phyloP scores from a whole-genome alignment of 2,888 invertebrate species.

The Phyllotreta striolata region DNA sequence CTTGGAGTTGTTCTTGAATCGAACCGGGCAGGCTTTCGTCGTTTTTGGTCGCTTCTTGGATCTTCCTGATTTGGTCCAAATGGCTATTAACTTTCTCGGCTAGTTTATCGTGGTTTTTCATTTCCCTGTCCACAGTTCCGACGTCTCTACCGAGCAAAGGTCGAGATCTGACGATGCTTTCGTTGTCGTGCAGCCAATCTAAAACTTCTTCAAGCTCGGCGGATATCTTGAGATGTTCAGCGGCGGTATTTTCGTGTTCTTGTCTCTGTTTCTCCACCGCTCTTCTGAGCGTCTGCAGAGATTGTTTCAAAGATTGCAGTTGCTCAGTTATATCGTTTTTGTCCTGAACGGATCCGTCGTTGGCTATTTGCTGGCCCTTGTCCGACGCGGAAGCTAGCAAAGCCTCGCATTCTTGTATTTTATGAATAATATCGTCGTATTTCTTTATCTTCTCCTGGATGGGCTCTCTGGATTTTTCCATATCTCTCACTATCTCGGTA shows the following conservation, averaged over 20 bases:
- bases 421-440: conserved; percentile 84
- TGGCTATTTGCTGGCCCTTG: conserved; percentile 92
- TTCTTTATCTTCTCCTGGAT: conserved; percentile 87
- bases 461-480: conserved; percentile 83
- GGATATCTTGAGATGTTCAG: conserved; percentile 86
- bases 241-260: conserved; percentile 86
- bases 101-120: conserved; percentile 77
- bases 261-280: conserved; percentile 86
- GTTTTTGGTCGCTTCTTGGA: conserved; percentile 75
- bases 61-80: conserved; percentile 67
- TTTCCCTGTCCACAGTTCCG: conserved; percentile 80
- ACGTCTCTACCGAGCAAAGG: conserved; percentile 82
- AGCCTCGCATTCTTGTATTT: conserved; percentile 91
- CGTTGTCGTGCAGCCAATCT: conserved; percentile 84
- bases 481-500: conserved; percentile 83
- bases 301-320: conserved; percentile 85
- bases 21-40: conserved; percentile 84
- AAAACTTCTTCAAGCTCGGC: conserved; percentile 83
- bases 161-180: conserved; percentile 81
- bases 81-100: conserved; percentile 74
- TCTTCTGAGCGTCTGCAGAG: conserved; percentile 78
- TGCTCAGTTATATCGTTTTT: conserved; percentile 88
- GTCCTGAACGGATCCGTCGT: conserved; percentile 87
- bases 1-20: conserved; percentile 83
- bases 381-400: conserved; percentile 86